Evolutionary conservation across 2,888 invertebrate genomes (phyloP).

Genomic region (Stenodema calcarata): DNA sequence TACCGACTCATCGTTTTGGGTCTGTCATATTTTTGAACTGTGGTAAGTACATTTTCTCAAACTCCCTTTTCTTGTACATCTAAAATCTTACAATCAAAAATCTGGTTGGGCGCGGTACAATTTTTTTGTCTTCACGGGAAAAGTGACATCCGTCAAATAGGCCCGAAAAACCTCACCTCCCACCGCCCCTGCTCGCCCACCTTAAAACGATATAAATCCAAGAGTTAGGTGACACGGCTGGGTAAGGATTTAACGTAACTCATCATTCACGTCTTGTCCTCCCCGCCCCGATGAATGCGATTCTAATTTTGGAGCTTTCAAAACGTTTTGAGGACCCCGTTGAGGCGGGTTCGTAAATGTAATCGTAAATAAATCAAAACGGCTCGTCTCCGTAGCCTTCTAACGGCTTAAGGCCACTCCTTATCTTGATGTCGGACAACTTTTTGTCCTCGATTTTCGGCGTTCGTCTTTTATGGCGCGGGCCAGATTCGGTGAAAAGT

Average conservation of each 20-base stretch:
- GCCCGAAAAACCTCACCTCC: not conserved
- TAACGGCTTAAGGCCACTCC: slow-evolving; percentile 5
- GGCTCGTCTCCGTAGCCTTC: not conserved
- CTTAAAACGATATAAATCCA: slow-evolving; percentile 4
- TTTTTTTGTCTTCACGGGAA: not conserved
- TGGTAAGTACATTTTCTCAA: too few species aligned
- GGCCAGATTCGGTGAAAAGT: not conserved
- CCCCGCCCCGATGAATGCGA: slow-evolving; percentile 1
- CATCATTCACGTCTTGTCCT: slow-evolving; percentile 2
- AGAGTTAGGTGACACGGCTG: slow-evolving; percentile 1
- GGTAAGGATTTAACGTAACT: slow-evolving; percentile 6
- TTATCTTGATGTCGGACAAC: not conserved
- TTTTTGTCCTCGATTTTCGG: not conserved
- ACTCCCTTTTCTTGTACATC: too few species aligned
- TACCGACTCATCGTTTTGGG: too few species aligned
- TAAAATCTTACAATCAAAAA: not conserved
- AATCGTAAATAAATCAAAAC: slow-evolving; percentile 21
- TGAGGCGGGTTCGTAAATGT: not conserved
- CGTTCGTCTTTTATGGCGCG: not conserved
- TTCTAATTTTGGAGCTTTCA: slow-evolving; percentile 22
- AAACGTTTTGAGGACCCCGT: slow-evolving; percentile 10
- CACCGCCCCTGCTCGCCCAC: not conserved
- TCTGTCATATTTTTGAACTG: too few species aligned
- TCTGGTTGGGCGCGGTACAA: not conserved
- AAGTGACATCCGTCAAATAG: not conserved